phyloP scores from a whole-genome alignment of 2,113 vertebrate species.

The Psammodynastes pulverulentus region DNA sequence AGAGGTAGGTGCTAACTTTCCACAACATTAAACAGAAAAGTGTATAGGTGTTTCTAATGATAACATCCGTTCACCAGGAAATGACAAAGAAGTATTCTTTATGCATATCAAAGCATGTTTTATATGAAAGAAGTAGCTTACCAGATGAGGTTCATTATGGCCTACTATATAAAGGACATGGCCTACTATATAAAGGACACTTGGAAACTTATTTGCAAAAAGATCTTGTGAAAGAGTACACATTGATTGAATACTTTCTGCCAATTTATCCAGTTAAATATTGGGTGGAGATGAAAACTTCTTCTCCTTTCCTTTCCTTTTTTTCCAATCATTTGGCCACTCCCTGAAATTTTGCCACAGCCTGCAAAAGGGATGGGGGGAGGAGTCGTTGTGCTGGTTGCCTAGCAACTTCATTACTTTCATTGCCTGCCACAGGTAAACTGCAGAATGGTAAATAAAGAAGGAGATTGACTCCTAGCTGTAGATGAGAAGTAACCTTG shows the following conservation, averaged over 20 bases:
- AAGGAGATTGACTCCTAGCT: neutral
- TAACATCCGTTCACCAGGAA: no score
- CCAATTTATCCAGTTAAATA: neutral
- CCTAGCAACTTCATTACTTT: neutral
- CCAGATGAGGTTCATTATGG: neutral
- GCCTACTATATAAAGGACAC: no score
- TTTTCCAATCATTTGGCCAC: neutral
- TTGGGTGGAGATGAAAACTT: neutral
- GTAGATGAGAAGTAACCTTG: neutral
- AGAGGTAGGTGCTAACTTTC: no score
- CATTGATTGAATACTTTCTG: neutral
- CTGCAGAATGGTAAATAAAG: neutral
- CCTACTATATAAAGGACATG: neutral
- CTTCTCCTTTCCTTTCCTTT: neutral
- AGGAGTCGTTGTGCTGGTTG: neutral
- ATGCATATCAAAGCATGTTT: neutral
- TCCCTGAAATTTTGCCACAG: neutral
- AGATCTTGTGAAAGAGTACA: neutral
- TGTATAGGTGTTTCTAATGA: neutral
- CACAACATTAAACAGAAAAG: no score
- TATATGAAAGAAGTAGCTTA: neutral
- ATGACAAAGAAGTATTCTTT: neutral
- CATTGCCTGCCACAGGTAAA: neutral
- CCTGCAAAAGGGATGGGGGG: neutral
- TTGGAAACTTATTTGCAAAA: neutral